Conservation (phyloP, 2,888 invertebrate species). For the Myathropa florea region DNA sequence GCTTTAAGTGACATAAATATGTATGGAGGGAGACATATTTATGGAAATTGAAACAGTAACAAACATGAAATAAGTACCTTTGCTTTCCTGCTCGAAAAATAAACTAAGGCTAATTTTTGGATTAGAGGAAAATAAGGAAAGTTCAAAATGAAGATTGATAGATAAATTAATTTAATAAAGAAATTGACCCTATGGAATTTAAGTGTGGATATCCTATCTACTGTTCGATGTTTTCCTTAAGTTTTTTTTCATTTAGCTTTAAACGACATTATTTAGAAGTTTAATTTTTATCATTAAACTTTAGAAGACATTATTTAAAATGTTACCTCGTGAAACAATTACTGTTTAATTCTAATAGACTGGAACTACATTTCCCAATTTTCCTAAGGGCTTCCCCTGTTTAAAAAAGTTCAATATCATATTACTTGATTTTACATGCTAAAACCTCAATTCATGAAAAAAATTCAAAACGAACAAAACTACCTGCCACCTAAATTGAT, state of each 20-base stretch:
- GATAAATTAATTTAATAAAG: background rate
- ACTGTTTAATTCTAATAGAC: too few relatives aligned
- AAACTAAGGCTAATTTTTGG: background rate
- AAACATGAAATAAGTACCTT: constrained; percentile 58
- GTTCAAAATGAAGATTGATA: background rate
- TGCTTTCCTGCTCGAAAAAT: constrained; percentile 8
- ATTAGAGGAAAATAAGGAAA: background rate
- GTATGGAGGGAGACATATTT: background rate
- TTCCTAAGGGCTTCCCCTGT: too few relatives aligned
- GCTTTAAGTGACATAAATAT: background rate
- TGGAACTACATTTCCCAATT: too few relatives aligned
- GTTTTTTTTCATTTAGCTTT: background rate
- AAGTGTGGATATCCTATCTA: background rate
- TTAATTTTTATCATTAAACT: too few relatives aligned
- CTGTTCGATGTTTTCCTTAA: background rate
- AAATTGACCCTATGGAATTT: too few relatives aligned
- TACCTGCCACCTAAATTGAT: too few relatives aligned
- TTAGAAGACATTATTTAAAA: too few relatives aligned
- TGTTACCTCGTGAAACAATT: too few relatives aligned
- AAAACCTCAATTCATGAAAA: too few relatives aligned
- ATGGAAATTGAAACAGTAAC: constrained; percentile 68
- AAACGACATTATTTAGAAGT: background rate
- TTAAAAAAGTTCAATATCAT: too few relatives aligned
- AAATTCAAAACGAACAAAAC: too few relatives aligned
- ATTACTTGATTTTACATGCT: too few relatives aligned